Evolutionary conservation across 2,797 vertebrate species (phyloP).

Genomic region (Iguana delicatissima): DNA sequence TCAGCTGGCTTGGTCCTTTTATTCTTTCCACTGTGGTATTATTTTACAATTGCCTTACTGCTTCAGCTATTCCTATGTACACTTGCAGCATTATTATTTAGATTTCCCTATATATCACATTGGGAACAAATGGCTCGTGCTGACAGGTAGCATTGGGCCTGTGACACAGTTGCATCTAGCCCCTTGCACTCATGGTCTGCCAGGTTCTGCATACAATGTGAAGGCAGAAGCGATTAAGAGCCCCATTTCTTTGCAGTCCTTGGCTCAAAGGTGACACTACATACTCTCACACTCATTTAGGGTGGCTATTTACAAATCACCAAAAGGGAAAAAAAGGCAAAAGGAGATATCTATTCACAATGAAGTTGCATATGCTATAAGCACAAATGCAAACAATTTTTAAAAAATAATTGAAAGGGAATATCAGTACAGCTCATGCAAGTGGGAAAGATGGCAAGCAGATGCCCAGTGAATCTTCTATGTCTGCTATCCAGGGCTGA

Average conservation of each 20-base stretch:
- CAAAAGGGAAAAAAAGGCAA: too few relatives aligned
- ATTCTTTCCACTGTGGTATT: neutral
- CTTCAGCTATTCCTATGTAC: neutral
- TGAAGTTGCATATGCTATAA: too few relatives aligned
- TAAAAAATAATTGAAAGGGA: too few relatives aligned
- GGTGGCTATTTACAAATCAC: too few relatives aligned
- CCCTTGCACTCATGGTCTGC: neutral
- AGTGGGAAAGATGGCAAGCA: too few relatives aligned
- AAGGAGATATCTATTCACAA: too few relatives aligned
- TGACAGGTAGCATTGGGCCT: neutral
- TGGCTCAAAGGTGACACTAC: neutral
- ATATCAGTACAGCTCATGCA: too few relatives aligned
- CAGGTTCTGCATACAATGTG: neutral
- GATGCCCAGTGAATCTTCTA: too few relatives aligned
- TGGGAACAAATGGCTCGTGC: constrained; percentile 35
- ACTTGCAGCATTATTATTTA: too few relatives aligned
- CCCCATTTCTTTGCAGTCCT: too few relatives aligned
- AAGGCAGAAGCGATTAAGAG: neutral
- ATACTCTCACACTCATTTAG: neutral
- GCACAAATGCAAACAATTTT: too few relatives aligned
- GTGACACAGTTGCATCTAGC: neutral
- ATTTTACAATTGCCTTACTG: neutral
- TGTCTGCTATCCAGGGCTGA: too few relatives aligned
- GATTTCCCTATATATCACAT: neutral
- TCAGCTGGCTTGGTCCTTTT: neutral